Base-by-base conservation (phyloP, 2,113 vertebrate species). In the Corynorhinus townsendii region DNA sequence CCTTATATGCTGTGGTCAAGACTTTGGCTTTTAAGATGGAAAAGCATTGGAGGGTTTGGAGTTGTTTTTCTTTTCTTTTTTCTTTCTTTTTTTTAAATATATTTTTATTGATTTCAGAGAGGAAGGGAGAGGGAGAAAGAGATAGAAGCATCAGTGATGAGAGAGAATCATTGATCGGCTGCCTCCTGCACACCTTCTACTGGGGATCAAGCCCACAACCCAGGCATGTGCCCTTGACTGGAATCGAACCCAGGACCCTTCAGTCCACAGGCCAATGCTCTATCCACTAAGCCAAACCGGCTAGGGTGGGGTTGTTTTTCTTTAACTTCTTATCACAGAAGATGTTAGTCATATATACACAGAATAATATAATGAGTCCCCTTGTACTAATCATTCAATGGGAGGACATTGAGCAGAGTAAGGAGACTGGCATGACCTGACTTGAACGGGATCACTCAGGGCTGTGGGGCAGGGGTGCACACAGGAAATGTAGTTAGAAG, bases 341-440 rank as follows among this genome's bases (percentile, higher is more conserved):
- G n/a, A 28, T 59, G 49, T 90, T 77, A 45, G 72, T 66, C 45
- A 33, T 19, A 6, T 33, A 40, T 17, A 81, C 81, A 52, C 28
- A 77, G 56, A 82, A 56, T 20, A 75, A 22, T 45, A 24, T 62
- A 54, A 35, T 11, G 33, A 82, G 47, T 33, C 26, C 66, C n/a
- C 11, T 30, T 77, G 62, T 62, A 10, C 47, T 52, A 49, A 47
- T 77, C 80, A 30, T 43, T 91, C 68, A 56, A 26, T 89, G 2
- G 52, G 72, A 89, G 68, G 66, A 22, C 89, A 90, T 69, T 76
- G 73, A 95, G 52, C 66, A 47, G 73, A 77, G 47, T 26, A 54
- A 47, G 40, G 62, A 87, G 77, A 35, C 8, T 62, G 28, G 52
- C 77, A 12, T 45, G 66, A 80, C 71, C 7, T 35, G 77, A 77